These are phyloP conservation scores for Hydroisotoma schaefferi DNA, from an alignment of 2,888 invertebrate genomes.

Conservation along the genomic window DNA sequence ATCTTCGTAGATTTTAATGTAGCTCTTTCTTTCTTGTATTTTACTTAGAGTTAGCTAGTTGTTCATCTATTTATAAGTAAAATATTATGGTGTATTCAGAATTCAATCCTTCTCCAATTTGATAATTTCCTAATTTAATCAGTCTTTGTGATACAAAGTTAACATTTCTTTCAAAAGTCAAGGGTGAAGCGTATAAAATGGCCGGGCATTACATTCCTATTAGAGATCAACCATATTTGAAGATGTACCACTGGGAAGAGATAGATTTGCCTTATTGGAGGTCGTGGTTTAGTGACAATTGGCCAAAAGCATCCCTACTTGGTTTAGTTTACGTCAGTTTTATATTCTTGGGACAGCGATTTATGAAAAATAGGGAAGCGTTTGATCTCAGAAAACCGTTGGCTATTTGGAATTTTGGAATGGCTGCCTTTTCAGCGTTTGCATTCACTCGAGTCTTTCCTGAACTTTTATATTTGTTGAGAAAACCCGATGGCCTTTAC, in stretches of 20 bases:
- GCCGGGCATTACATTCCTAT: constrained; percentile 29
- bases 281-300: constrained; percentile 33
- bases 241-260: constrained; percentile 32
- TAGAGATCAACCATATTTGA: constrained; percentile 27
- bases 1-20: too few species aligned
- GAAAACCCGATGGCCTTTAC: constrained; percentile 32
- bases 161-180: too few species aligned
- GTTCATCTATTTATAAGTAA: too few species aligned
- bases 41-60: too few species aligned
- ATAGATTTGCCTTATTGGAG: constrained; percentile 38
- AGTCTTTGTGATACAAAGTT: too few species aligned
- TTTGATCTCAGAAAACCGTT: constrained; percentile 33
- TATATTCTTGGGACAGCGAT: constrained; percentile 24
- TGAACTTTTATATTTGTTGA: constrained; percentile 29
- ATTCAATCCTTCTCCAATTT: too few species aligned
- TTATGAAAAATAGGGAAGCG: constrained; percentile 29
- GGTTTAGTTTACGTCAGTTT: constrained; percentile 23
- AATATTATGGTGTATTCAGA: too few species aligned
- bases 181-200: too few species aligned
- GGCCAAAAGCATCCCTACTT: constrained; percentile 22
- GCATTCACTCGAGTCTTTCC: constrained; percentile 32
- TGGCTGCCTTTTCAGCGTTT: constrained; percentile 33
- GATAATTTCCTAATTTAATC: too few species aligned
- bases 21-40: too few species aligned
- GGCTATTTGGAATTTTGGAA: constrained; percentile 34